A percentile compares a stretch with the other conserved stretches of the same genome.
These are phyloP conservation scores for Homarus americanus DNA, from an alignment of 1,140 invertebrate species.

Conservation along the genomic window DNA sequence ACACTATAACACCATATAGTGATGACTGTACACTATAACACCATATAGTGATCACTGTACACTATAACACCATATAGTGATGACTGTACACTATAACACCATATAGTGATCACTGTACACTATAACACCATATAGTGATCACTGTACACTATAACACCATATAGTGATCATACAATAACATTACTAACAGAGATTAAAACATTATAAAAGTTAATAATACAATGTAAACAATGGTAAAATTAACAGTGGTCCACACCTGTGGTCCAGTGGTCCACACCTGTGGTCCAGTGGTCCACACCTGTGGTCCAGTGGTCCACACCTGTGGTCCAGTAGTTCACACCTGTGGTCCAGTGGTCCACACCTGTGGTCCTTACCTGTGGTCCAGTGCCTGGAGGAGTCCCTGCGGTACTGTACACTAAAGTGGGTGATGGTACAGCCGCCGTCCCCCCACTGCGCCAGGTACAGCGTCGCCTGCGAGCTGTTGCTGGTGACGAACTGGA, in stretches of 20 bases:
- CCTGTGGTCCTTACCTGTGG: slow-evolving; percentile 36
- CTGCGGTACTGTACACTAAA: slow-evolving; percentile 83
- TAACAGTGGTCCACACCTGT: no score
- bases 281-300: no score
- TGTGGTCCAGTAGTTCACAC: no score
- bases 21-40: no score
- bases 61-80: no score
- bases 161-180: neutral
- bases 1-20: neutral
- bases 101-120: no score
- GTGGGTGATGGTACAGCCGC: slow-evolving; percentile 84
- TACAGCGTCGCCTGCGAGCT: slow-evolving; percentile 81
- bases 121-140: no score
- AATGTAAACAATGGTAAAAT: no score
- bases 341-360: neutral
- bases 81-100: no score
- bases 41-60: no score
- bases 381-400: slow-evolving; percentile 25
- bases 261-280: no score
- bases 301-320: no score
- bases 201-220: neutral
- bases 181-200: neutral
- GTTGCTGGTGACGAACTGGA: slow-evolving; percentile 83
- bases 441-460: slow-evolving; percentile 88
- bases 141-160: neutral